Evolutionary conservation across 2,113 vertebrate species (phyloP).

Genomic region (Cynocephalus volans): DNA sequence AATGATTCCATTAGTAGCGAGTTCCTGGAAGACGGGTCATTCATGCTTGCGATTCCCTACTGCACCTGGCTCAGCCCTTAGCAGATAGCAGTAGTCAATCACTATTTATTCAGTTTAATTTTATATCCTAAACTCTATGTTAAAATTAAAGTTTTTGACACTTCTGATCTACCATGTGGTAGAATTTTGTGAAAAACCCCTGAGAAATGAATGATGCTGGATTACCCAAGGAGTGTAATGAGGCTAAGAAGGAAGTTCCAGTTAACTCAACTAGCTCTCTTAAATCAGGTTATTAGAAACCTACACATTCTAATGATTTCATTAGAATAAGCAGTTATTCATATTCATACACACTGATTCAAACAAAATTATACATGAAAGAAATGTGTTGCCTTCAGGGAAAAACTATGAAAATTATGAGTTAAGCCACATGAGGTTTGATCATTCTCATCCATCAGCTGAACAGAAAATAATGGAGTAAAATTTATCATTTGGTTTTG

Average conservation of each 20-base stretch:
- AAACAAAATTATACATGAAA: conserved; percentile 64
- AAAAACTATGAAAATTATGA: conserved; percentile 74
- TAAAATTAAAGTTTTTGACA: conserved; percentile 55
- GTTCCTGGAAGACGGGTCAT: background rate
- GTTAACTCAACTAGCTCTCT: conserved; percentile 61
- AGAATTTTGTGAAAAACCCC: conserved; percentile 45
- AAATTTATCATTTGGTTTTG: conserved; percentile 77
- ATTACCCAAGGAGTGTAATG: conserved; percentile 51
- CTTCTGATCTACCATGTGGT: conserved; percentile 5
- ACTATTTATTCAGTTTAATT: conserved; percentile 19
- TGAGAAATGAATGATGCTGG: conserved; percentile 59
- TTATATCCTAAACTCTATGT: background rate
- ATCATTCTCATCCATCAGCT: conserved; percentile 78
- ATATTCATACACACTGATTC: conserved; percentile 54
- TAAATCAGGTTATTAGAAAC: conserved; percentile 67
- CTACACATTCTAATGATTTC: conserved; percentile 67
- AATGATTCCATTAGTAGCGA: background rate
- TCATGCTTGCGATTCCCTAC: background rate
- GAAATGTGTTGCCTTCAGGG: conserved; percentile 75
- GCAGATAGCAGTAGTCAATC: background rate
- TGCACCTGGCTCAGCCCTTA: background rate
- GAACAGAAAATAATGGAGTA: conserved; percentile 71
- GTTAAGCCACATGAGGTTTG: conserved; percentile 55
- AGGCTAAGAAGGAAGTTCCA: conserved; percentile 70
- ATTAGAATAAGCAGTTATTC: conserved; percentile 69